Percentiles rank a stretch among this genome's conserved stretches.
phyloP scores from a whole-genome alignment of 2,113 vertebrate genomes.

The Odontesthes bonariensis region DNA sequence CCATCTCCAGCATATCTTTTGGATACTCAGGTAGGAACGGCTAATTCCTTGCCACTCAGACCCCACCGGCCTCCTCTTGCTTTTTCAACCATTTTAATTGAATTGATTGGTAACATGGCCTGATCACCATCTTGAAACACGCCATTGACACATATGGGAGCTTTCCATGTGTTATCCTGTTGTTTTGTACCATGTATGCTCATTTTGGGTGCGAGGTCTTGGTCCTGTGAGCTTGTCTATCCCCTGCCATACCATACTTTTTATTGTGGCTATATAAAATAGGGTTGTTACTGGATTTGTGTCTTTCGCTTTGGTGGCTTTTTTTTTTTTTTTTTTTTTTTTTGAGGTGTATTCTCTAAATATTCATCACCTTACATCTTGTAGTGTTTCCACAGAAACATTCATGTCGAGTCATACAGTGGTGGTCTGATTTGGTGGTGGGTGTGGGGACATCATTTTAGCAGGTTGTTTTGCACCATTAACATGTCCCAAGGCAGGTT shows the following conservation, averaged over 20 bases:
- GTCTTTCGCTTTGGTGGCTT: conserved; percentile 22
- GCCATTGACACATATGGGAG: conserved; percentile 54
- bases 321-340: conserved; percentile 9
- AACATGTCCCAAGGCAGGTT: not conserved
- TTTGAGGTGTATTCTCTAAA: not conserved
- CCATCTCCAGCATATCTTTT: conserved; percentile 99
- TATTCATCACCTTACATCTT: not conserved
- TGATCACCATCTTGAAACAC: conserved; percentile 47
- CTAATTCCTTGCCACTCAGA: conserved; percentile 31
- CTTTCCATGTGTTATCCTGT: conserved; percentile 23
- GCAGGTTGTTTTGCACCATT: not conserved
- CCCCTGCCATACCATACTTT: conserved; percentile 43
- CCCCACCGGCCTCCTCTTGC: not conserved
- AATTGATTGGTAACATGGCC: conserved; percentile 55
- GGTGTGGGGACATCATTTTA: not conserved
- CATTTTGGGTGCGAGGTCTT: conserved; percentile 30
- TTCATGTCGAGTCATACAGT: not conserved
- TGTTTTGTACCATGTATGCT: conserved; percentile 38
- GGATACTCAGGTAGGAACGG: conserved; percentile 99
- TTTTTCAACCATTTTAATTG: conserved; percentile 39
- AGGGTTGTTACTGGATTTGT: conserved; percentile 26
- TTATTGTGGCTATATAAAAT: conserved; percentile 36
- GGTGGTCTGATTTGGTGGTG: not conserved
- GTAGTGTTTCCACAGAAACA: not conserved
- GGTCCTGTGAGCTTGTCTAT: conserved; percentile 24